Conservation (phyloP, 2,113 vertebrate species). For the Lepidothrix coronata region DNA sequence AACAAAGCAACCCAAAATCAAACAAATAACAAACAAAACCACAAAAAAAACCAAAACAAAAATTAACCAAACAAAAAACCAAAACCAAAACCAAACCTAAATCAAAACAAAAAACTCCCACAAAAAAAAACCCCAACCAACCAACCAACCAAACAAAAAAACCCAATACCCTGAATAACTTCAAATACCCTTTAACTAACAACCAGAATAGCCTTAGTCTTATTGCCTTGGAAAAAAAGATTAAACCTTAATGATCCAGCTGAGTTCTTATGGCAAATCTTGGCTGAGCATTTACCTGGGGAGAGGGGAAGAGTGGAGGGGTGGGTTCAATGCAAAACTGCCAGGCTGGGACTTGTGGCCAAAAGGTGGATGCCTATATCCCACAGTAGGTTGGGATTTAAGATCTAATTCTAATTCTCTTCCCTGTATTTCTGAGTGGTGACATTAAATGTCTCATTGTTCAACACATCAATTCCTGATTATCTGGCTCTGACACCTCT, state of each 20-base stretch:
- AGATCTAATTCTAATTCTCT: background rate
- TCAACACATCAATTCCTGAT: background rate
- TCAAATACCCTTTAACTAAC: background rate
- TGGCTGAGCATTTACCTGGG: background rate
- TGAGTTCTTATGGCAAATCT: background rate
- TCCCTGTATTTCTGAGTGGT: background rate
- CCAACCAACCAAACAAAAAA: background rate
- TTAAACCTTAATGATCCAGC: background rate
- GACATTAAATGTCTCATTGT: background rate
- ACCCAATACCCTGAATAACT: background rate
- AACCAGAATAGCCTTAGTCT: background rate
- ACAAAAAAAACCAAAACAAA: background rate
- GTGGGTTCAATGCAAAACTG: background rate
- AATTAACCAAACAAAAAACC: background rate
- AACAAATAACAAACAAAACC: background rate
- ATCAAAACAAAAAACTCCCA: too few species aligned
- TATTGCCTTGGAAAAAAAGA: background rate
- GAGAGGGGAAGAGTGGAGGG: background rate
- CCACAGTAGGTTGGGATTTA: background rate
- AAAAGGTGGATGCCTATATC: background rate
- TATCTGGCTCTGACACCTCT: background rate
- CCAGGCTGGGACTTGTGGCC: background rate
- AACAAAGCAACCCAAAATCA: background rate
- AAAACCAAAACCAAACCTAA: too few species aligned
- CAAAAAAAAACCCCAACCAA: too few species aligned